These are phyloP conservation scores for Cabera pusaria DNA, from an alignment of 2,888 invertebrate species.

Conservation along the genomic window DNA sequence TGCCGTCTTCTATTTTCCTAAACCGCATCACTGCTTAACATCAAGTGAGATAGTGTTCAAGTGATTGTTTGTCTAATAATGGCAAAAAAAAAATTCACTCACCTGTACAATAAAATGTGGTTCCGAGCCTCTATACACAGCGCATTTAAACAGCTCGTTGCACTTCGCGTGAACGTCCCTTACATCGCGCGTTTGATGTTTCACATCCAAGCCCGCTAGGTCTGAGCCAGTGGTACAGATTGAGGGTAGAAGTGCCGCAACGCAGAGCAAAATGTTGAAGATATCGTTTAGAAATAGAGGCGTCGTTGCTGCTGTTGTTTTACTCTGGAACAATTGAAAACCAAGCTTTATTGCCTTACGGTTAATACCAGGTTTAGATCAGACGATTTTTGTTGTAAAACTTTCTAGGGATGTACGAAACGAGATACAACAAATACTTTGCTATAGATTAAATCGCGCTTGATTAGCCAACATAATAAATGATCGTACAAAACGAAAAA, in stretches of 20 bases:
- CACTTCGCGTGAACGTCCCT: constrained; percentile 93
- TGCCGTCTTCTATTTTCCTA: no score
- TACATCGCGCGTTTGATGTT: constrained; percentile 86
- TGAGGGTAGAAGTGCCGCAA: constrained; percentile 87
- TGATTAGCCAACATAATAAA: no score
- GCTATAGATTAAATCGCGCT: no score
- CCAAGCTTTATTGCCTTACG: no score
- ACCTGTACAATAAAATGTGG: constrained; percentile 91
- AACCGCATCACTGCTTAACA: no score
- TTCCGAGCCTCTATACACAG: constrained; percentile 89
- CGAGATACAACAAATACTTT: no score
- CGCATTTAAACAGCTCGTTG: constrained; percentile 89
- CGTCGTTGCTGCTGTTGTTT: constrained; percentile 82
- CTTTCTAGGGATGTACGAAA: no score
- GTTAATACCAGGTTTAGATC: no score
- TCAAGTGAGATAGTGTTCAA: no score
- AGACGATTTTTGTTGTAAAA: no score
- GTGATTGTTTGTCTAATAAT: no score
- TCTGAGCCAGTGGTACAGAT: constrained; percentile 85
- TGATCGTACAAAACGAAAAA: no score
- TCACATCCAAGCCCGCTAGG: constrained; percentile 83
- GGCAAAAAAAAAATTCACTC: constrained; percentile 6
- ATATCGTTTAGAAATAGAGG: constrained; percentile 87
- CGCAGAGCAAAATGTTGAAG: constrained; percentile 89
- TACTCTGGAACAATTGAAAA: constrained; percentile 86